These are phyloP conservation scores for Grallaria varia DNA, from an alignment of 2,113 vertebrate genomes.

Conservation along the genomic window DNA sequence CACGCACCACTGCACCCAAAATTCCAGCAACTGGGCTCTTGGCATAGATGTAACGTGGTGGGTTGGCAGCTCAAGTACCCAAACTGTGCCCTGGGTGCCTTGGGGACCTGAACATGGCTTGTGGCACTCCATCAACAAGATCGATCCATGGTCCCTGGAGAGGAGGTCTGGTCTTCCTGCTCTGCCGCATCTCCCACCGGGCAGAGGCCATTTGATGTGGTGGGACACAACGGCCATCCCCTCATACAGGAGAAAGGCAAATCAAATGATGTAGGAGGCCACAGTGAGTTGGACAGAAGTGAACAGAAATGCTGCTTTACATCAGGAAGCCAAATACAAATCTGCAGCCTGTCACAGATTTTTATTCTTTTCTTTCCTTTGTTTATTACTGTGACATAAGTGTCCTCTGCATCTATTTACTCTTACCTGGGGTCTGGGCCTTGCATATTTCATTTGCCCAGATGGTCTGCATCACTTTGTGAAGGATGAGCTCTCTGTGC, in stretches of 20 bases:
- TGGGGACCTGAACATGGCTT: not conserved
- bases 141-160: not conserved
- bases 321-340: not conserved
- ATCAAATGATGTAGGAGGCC: not conserved
- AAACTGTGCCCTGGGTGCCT: not conserved
- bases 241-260: not conserved
- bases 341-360: not conserved
- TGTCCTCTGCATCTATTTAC: slow-evolving; percentile 17
- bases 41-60: rapidly evolving
- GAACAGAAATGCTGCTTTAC: not conserved
- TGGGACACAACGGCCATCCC: not conserved
- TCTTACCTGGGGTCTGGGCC: not conserved
- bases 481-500: slow-evolving; percentile 2
- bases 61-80: not conserved
- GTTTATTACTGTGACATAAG: slow-evolving; percentile 6
- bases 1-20: not conserved
- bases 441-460: slow-evolving; percentile 25
- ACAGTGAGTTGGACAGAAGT: not conserved
- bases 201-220: not conserved
- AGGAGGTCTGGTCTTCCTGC: not conserved
- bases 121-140: not conserved
- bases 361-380: not conserved
- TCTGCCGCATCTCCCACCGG: not conserved
- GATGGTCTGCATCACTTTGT: not conserved
- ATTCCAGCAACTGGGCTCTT: not conserved